Percentiles rank a stretch among this genome's conserved stretches.
phyloP scores from a whole-genome alignment of 2,888 invertebrate genomes.

The Drosophila kuntzei region DNA sequence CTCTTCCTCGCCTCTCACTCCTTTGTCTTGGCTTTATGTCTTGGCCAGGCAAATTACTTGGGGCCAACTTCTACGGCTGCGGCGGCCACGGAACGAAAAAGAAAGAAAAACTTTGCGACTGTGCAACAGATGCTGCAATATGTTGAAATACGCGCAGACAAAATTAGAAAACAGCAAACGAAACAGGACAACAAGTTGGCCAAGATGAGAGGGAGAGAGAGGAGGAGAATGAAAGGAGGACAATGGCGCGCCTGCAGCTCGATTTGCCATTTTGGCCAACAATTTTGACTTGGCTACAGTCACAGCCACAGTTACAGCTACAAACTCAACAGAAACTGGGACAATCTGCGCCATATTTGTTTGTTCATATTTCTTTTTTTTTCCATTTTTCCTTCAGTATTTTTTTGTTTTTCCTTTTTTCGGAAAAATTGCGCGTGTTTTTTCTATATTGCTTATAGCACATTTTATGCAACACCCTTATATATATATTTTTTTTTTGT shows the following conservation, averaged over 20 bases:
- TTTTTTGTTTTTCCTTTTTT: slow-evolving; percentile 14
- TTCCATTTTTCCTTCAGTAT: slow-evolving; percentile 11
- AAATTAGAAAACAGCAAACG: slow-evolving; percentile 59
- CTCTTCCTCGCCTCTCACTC: not conserved
- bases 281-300: slow-evolving; percentile 37
- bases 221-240: slow-evolving; percentile 34
- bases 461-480: slow-evolving; percentile 31
- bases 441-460: slow-evolving; percentile 34
- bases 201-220: slow-evolving; percentile 8
- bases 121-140: slow-evolving; percentile 79
- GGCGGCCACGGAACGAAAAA: slow-evolving; percentile 15
- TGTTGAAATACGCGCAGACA: slow-evolving; percentile 54
- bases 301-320: slow-evolving; percentile 35
- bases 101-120: slow-evolving; percentile 52
- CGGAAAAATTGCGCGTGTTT: slow-evolving; percentile 4
- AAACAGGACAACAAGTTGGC: slow-evolving; percentile 54
- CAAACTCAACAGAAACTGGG: slow-evolving; percentile 47
- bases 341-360: slow-evolving; percentile 63
- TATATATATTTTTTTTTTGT: slow-evolving; percentile 16
- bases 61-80: slow-evolving; percentile 64
- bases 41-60: slow-evolving; percentile 60
- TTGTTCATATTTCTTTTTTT: slow-evolving; percentile 30
- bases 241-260: slow-evolving; percentile 48
- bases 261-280: slow-evolving; percentile 56
- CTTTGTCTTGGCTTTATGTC: slow-evolving; percentile 6